phyloP scores from a whole-genome alignment of 2,797 vertebrate species.

The Tenualosa thibaudeaui region DNA sequence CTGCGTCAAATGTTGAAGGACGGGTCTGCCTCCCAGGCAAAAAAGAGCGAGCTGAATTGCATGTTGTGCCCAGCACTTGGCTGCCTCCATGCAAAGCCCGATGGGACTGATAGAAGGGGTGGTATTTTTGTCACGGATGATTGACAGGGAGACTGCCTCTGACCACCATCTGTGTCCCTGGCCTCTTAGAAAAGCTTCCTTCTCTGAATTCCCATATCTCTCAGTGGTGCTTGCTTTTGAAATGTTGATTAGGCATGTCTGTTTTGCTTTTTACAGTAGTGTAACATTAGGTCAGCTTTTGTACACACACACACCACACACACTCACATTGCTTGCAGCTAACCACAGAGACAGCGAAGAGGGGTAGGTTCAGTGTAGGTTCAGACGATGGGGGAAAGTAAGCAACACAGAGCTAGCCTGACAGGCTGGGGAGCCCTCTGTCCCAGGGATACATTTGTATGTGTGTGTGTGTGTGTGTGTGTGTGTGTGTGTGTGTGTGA shows the following conservation, averaged over 20 bases:
- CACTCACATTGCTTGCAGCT: background rate
- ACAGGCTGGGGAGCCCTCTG: constrained; percentile 11
- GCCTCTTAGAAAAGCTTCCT: background rate
- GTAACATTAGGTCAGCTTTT: background rate
- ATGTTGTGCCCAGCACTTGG: constrained; percentile 12
- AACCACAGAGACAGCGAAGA: background rate
- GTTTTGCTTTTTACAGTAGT: background rate
- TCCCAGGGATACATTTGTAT: constrained; percentile 5
- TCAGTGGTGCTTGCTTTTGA: background rate
- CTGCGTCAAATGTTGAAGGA: constrained; percentile 20
- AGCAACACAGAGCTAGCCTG: constrained; percentile 18
- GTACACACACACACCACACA: background rate
- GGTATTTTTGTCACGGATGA: constrained; percentile 31
- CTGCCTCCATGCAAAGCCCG: constrained; percentile 21
- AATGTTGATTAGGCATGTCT: background rate
- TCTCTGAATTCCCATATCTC: background rate
- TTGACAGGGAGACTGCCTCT: constrained; percentile 19
- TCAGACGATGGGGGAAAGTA: background rate
- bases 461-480: constrained; percentile 20
- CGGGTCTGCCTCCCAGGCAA: constrained; percentile 12
- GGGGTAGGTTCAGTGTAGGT: background rate
- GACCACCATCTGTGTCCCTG: constrained; percentile 7
- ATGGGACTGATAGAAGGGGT: background rate
- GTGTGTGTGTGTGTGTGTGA: constrained; percentile 15
- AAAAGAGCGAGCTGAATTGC: background rate